These are phyloP conservation scores for Erebia aethiops DNA, from an alignment of 2,888 invertebrate species.

Conservation along the genomic window DNA sequence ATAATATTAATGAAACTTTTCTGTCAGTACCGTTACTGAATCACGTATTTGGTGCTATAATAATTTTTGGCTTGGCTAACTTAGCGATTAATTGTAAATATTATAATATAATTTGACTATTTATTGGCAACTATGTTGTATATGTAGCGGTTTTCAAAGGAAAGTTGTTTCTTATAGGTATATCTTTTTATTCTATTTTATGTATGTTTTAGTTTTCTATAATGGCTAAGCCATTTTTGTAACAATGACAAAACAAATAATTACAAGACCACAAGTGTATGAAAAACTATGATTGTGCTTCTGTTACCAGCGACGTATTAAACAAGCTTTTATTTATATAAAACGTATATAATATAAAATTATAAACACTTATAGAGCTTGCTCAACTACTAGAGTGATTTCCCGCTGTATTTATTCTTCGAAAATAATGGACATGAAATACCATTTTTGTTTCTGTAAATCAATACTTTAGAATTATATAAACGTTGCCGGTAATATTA, in stretches of 20 bases:
- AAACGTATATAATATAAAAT: no score
- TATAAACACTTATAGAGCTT: no score
- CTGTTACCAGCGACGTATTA: constrained; percentile 5
- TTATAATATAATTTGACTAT: constrained; percentile 62
- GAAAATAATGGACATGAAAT: no score
- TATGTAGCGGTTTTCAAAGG: constrained; percentile 54
- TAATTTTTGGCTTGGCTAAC: constrained; percentile 79
- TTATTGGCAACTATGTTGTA: constrained; percentile 73
- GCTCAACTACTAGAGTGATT: not conserved
- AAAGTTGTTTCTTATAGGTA: constrained; percentile 46
- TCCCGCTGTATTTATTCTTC: not conserved
- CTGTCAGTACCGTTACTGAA: constrained; percentile 68
- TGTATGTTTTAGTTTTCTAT: constrained; percentile 13
- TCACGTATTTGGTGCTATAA: constrained; percentile 78
- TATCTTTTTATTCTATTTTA: constrained; percentile 30
- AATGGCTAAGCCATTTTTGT: constrained; percentile 36
- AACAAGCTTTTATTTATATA: not conserved
- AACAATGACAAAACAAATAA: not conserved
- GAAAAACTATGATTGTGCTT: not conserved
- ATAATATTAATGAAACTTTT: constrained; percentile 69
- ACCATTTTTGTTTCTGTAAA: no score
- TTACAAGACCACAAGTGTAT: not conserved
- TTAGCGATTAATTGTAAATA: constrained; percentile 74
- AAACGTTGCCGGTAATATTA: not conserved
- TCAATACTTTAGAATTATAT: not conserved